phyloP scores from a whole-genome alignment of 2,113 vertebrate genomes.

The Poeciliopsis turrubarensis region DNA sequence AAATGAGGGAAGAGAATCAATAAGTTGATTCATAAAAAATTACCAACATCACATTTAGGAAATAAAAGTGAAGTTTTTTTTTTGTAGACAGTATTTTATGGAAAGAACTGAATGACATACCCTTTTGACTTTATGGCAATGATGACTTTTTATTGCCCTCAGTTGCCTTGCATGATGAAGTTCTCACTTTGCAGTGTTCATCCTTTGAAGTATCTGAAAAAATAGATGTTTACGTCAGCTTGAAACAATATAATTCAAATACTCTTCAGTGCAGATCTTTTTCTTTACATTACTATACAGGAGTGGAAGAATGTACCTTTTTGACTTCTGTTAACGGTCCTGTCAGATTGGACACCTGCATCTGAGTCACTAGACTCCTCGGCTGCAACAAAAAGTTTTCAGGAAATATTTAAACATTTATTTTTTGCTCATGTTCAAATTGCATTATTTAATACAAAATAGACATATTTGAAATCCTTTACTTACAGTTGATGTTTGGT shows the following conservation, averaged over 20 bases:
- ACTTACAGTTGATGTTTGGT: conserved; percentile 9
- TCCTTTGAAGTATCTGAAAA: not conserved
- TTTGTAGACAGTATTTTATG: not conserved
- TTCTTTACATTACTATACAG: not conserved
- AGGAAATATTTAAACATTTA: not conserved
- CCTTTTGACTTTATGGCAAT: conserved; percentile 1
- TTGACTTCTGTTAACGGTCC: not conserved
- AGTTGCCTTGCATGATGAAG: not conserved
- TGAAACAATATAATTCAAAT: not conserved
- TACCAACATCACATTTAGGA: not conserved
- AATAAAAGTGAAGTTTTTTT: not conserved
- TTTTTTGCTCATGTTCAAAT: not conserved
- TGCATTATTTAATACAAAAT: not conserved
- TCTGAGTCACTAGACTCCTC: not conserved
- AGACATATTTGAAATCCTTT: not conserved
- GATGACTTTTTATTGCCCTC: not conserved
- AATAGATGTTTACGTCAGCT: not conserved
- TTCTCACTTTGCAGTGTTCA: not conserved
- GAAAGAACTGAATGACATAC: not conserved
- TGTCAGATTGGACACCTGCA: not conserved
- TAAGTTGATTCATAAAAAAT: not conserved
- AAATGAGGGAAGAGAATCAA: not conserved
- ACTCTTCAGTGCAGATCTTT: too few relatives aligned
- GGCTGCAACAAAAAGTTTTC: conserved; percentile 4
- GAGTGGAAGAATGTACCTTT: not conserved